Percentiles rank a stretch among this genome's conserved stretches.
Evolutionary conservation across 2,797 vertebrate species (phyloP).

Genomic region (Melanotaenia pygmaea): DNA sequence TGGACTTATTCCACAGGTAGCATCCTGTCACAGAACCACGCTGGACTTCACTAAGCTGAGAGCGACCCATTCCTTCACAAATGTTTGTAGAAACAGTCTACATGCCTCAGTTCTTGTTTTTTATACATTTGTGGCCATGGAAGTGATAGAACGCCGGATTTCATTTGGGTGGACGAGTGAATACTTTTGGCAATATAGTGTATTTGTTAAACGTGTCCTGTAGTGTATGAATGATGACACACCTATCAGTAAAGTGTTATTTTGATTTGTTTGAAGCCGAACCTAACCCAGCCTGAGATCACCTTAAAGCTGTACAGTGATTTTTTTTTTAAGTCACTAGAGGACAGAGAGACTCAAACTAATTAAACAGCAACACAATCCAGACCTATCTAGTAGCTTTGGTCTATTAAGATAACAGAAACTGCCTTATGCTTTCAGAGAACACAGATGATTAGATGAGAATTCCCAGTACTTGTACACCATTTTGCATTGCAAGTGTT

Average conservation of each 20-base stretch:
- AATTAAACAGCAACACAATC: constrained; percentile 6
- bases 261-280: constrained; percentile 15
- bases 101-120: no score
- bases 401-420: constrained; percentile 28
- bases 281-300: constrained; percentile 11
- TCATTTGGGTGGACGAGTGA: no score
- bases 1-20: no score
- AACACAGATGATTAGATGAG: constrained; percentile 23
- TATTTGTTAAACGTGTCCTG: constrained; percentile 18
- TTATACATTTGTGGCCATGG: no score
- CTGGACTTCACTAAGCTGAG: no score
- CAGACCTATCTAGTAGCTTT: constrained; percentile 17
- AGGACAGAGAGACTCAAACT: constrained; percentile 18
- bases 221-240: constrained; percentile 33
- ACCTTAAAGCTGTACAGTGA: constrained; percentile 34
- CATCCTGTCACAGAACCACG: no score
- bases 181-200: no score
- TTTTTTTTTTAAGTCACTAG: constrained; percentile 20
- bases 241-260: constrained; percentile 11
- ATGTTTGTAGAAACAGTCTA: no score
- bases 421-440: constrained; percentile 53
- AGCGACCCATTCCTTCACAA: no score
- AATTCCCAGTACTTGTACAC: constrained; percentile 14
- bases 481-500: not conserved
- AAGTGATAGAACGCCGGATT: no score